Evolutionary conservation across 2,113 vertebrate genomes (phyloP).

Genomic region (Amblyornis subalaris): DNA sequence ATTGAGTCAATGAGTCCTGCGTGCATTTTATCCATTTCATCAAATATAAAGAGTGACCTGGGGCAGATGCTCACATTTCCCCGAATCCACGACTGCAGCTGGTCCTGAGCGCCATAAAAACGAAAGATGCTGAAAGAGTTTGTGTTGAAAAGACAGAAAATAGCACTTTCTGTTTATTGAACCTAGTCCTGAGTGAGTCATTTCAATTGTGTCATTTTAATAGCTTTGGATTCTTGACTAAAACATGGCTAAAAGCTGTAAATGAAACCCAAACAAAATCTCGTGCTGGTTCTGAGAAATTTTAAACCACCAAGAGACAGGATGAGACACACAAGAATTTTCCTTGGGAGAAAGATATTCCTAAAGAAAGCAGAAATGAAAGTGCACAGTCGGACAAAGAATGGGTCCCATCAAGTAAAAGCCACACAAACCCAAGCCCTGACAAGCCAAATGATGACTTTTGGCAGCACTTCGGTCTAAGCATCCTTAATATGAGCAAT

Average conservation of each 20-base stretch:
- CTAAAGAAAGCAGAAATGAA: background rate
- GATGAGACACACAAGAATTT: background rate
- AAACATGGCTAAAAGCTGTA: background rate
- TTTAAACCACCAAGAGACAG: background rate
- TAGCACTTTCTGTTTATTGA: background rate
- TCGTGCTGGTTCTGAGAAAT: background rate
- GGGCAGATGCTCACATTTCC: slow-evolving; percentile 86
- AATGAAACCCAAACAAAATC: background rate
- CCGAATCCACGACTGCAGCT: slow-evolving; percentile 88
- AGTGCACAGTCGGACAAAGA: background rate
- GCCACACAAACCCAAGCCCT: background rate
- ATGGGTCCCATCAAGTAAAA: background rate
- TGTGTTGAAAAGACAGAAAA: background rate
- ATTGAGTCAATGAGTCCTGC: slow-evolving; percentile 91
- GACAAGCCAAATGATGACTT: background rate
- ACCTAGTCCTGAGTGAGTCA: background rate
- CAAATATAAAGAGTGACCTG: slow-evolving; percentile 91
- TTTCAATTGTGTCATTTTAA: background rate
- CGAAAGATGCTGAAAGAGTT: background rate
- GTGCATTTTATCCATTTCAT: slow-evolving; percentile 97
- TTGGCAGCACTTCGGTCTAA: background rate
- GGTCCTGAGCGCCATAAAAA: slow-evolving; percentile 67
- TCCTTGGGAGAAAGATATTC: background rate
- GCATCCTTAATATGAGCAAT: background rate
- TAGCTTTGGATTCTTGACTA: background rate